A percentile compares a stretch with the other conserved stretches of the same genome.
Evolutionary conservation across 2,888 invertebrate species (phyloP).

Genomic region (Matsumyia berberina): DNA sequence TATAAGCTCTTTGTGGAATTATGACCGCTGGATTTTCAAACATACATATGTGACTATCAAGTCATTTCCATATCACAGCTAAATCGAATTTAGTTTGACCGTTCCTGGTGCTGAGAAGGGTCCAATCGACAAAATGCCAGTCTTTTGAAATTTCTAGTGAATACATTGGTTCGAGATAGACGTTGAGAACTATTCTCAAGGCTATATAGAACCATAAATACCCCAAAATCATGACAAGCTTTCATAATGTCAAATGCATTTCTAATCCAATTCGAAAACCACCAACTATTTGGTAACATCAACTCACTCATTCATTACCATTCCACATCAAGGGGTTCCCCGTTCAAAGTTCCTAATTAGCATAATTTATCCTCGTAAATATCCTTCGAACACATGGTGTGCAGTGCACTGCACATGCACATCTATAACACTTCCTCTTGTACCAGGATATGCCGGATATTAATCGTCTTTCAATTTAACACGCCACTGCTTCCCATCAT

Average conservation of each 20-base stretch:
- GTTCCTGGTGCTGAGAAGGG: too few species aligned
- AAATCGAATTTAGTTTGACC: too few species aligned
- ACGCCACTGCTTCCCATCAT: slow-evolving; percentile 72
- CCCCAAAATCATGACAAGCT: background rate
- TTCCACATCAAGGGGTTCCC: background rate
- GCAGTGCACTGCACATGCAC: slow-evolving; percentile 3
- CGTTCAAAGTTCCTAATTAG: slow-evolving; percentile 37
- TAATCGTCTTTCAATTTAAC: slow-evolving; percentile 74
- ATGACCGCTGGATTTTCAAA: too few species aligned
- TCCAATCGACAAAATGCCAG: too few species aligned
- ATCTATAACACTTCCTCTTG: slow-evolving; percentile 5
- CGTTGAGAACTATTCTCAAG: too few species aligned
- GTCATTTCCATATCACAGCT: too few species aligned
- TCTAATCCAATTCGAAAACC: background rate
- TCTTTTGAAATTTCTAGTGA: too few species aligned
- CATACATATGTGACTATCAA: too few species aligned
- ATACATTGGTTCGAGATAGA: too few species aligned
- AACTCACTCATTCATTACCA: background rate
- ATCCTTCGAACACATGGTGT: slow-evolving; percentile 9
- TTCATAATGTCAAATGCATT: background rate
- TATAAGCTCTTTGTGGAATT: too few species aligned
- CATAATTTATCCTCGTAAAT: slow-evolving; percentile 49
- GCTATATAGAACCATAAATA: too few species aligned
- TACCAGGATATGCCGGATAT: slow-evolving; percentile 61
- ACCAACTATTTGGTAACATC: slow-evolving; percentile 5